phyloP scores from a whole-genome alignment of 1,140 invertebrate species.

The Octopus sinensis region DNA sequence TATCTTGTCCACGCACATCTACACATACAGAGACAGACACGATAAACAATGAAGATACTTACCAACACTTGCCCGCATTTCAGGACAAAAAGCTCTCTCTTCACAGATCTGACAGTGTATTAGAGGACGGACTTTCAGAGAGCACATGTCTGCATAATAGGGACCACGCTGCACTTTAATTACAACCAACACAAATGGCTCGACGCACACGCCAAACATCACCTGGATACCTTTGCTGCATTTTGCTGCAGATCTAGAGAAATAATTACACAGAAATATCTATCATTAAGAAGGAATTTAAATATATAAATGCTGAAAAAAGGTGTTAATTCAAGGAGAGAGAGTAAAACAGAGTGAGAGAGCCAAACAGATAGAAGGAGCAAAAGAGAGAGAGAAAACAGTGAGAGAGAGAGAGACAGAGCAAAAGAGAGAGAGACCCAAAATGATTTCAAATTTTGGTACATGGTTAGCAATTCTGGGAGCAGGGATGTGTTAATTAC shows the following conservation, averaged over 20 bases:
- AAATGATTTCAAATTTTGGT: too few relatives aligned
- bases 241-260: constrained; percentile 46
- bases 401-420: too few relatives aligned
- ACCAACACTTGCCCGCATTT: constrained; percentile 44
- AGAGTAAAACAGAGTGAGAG: too few relatives aligned
- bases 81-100: constrained; percentile 49
- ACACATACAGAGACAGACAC: not conserved
- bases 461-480: too few relatives aligned
- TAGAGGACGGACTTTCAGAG: constrained; percentile 39
- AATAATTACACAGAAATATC: not conserved
- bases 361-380: too few relatives aligned
- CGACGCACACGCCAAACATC: constrained; percentile 40
- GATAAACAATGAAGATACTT: constrained; percentile 13
- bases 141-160: constrained; percentile 40
- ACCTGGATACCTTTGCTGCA: constrained; percentile 54
- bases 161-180: constrained; percentile 45
- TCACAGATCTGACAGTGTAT: constrained; percentile 57
- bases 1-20: not conserved
- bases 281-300: too few relatives aligned
- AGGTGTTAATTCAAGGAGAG: too few relatives aligned
- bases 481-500: too few relatives aligned
- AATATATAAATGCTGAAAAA: too few relatives aligned
- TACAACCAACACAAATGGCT: constrained; percentile 48
- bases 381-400: too few relatives aligned
- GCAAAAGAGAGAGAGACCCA: too few relatives aligned